Base-by-base conservation (phyloP, 2,113 vertebrate genomes). In the Clarias batrachus region DNA sequence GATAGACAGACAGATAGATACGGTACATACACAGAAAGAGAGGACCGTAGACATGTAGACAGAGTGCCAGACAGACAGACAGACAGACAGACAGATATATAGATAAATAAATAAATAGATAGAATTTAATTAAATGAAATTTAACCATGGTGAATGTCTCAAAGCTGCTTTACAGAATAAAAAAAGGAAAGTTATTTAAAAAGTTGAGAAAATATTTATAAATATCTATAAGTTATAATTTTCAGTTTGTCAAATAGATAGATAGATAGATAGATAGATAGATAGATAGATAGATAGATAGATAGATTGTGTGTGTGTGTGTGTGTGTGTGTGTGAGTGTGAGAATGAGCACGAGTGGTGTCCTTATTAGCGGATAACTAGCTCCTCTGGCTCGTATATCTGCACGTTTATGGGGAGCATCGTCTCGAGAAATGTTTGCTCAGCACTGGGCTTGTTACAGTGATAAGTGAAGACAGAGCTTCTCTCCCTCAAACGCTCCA, bases 391-490 rank as follows among this genome's bases (percentile, higher is more conserved):
- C 68, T 90, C 90, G 90, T 59, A 91, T 87, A 90, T 91, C 87
- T 89, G 87, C 16, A 17, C 10, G 78, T 70, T 93, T 90, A 86
- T 83, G 88, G 86, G 79, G 88, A 73, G 82, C 89, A 84, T 86
- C 88, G 89, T 91, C 90, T 91, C 89, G 90, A 92, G 92, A 76
- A 88, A 89, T 86, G 89, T 90, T 92, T 92, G 87, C 90, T 92
- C 86, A 88, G 90, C 84, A 87, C 90, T 85, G 86, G 81, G 84
- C 90, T 90, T 91, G 89, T 91, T 90, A 92, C 89, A 89, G 89
- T 88, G 89, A 83, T 92, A 90, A 92, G 82, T 93, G 83, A 68
- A 93, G 92, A 91, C 91, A 93, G 76, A 93, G 86, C 82, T 91
- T 87, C 85, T 82, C 91, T 91, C 84, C 91, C 85, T 88, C 87